Evolutionary conservation across 2,888 invertebrate species (phyloP), one percentile per base, ranked within the genome.

Genomic region (Megaustenia siamemsis): DNA sequence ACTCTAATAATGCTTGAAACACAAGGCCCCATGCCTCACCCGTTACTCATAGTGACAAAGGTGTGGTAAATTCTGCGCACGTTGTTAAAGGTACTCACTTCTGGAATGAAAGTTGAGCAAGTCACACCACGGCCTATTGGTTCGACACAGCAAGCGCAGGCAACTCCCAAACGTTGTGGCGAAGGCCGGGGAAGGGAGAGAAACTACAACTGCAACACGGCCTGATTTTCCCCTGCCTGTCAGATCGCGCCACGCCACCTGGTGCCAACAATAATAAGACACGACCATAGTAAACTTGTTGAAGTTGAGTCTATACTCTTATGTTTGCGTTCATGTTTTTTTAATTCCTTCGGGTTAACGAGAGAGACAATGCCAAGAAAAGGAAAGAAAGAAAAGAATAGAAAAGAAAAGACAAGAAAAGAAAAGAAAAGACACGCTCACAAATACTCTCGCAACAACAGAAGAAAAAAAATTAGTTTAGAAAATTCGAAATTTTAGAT

Each of bases 1-100:
- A 78, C 60, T 60, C 80, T 75, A 35, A 60, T 32, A 38, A 66
- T 32, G 21, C 63, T 28, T 21, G 49, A 53, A 28, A 21, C 63
- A 81, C 28, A 38, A 28, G 83, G 76, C 43, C 82, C 82, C 86
- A 85, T 84, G 60, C 66, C 80, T 81, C 56, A 69, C 35, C 66
- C 56, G 21, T 60, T 60, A 73, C 53, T 73, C 82, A 82, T 82
- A 56, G 40, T 73, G 82, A 68, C 28, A 68, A 43, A 56, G 35
- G 28, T 78, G 38, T 77, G 53, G 24, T 35, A 45, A n/a, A 1
- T 66, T 45, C 66, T 43, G 45, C 15, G 43, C 24, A 45, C 45
- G n/a, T 43, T 32, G 38, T 40, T 40, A 2, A 18, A 40, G n/a
- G 56, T 60, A 43, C 40, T 32, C 24, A 6, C 38, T 56, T 32